These are phyloP conservation scores for Thereva unica DNA, from an alignment of 2,888 invertebrate genomes.

Conservation along the genomic window DNA sequence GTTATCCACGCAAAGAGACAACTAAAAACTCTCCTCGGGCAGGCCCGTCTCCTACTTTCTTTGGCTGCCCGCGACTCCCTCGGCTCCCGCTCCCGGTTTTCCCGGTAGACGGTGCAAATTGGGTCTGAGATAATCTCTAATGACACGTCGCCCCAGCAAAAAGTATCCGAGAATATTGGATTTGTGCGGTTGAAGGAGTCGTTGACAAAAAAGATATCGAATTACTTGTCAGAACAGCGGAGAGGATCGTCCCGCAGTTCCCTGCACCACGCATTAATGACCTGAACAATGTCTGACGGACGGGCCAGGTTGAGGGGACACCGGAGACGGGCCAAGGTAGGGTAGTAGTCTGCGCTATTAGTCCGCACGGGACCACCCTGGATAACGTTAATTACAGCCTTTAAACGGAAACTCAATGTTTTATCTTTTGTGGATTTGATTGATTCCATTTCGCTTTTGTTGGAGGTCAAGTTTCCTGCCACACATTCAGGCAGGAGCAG, in stretches of 20 bases:
- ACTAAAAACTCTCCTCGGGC: too few species aligned
- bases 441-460: too few species aligned
- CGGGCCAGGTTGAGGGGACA: not conserved
- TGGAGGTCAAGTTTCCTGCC: too few species aligned
- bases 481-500: too few species aligned
- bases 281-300: constrained; percentile 22
- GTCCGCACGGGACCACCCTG: too few species aligned
- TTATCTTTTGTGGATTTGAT: too few species aligned
- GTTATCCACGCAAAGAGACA: too few species aligned
- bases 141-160: constrained; percentile 29
- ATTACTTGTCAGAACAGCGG: constrained; percentile 17
- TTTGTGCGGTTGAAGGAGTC: constrained; percentile 22
- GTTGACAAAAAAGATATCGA: constrained; percentile 24
- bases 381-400: too few species aligned
- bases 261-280: constrained; percentile 8
- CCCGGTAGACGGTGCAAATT: constrained; percentile 22
- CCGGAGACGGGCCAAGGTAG: too few species aligned
- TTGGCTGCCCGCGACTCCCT: not conserved
- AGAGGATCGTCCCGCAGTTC: not conserved
- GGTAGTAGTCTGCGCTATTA: too few species aligned
- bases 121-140: constrained; percentile 33
- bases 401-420: too few species aligned
- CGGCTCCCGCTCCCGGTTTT: not conserved
- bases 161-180: constrained; percentile 25
- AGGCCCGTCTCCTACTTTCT: too few species aligned